A percentile compares a stretch with the other conserved stretches of the same genome.
Conservation (phyloP, 1,140 invertebrate genomes). For the Oryctes rhinoceros region DNA sequence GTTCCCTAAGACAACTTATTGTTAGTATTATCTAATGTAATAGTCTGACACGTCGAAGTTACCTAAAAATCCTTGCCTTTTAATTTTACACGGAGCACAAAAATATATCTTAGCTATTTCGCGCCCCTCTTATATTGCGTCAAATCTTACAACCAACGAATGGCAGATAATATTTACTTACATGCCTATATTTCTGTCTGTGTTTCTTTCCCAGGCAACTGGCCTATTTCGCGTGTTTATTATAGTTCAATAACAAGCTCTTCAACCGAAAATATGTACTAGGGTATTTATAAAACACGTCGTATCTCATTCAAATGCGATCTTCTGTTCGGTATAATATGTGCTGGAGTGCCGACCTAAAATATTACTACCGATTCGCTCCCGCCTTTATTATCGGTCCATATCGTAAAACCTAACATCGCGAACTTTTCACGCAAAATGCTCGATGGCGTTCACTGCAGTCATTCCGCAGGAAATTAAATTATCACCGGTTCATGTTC, state of each 20-base stretch:
- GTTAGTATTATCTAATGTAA: too few species aligned
- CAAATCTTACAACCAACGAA: background rate
- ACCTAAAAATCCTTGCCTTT: too few species aligned
- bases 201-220: background rate
- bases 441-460: background rate
- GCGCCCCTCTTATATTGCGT: background rate
- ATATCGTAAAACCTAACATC: slow-evolving; percentile 1
- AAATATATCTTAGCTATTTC: background rate
- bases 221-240: slow-evolving; percentile 3
- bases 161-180: background rate
- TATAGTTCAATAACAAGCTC: background rate
- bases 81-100: too few species aligned
- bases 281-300: slow-evolving; percentile 5
- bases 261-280: background rate
- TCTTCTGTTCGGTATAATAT: background rate
- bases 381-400: background rate
- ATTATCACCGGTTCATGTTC: slow-evolving; percentile 3
- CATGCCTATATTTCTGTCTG: background rate
- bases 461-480: slow-evolving; percentile 1
- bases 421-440: background rate
- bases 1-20: too few species aligned
- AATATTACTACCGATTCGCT: background rate
- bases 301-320: background rate
- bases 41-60: too few species aligned
- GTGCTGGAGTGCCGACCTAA: background rate